These are phyloP conservation scores for Nothoprocta perdicaria DNA, from an alignment of 2,113 vertebrate species.

Conservation along the genomic window DNA sequence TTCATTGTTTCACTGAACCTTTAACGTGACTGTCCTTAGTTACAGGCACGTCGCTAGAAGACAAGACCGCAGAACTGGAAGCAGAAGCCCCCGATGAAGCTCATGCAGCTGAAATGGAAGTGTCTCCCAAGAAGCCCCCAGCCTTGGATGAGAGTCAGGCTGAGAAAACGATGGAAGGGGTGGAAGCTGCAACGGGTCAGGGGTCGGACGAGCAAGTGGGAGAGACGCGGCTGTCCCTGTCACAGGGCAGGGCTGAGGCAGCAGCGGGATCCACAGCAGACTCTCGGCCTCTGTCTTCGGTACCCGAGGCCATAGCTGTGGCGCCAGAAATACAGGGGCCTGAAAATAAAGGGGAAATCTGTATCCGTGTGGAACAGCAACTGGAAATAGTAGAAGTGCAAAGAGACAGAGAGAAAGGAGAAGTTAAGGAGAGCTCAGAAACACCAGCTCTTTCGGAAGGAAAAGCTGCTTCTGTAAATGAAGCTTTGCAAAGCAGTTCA, in stretches of 20 bases:
- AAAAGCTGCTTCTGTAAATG: constrained; percentile 76
- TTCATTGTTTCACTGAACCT: background rate
- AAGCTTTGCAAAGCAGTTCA: constrained; percentile 75
- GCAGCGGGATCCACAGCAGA: constrained; percentile 68
- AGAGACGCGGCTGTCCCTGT: constrained; percentile 50
- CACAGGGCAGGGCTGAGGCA: constrained; percentile 57
- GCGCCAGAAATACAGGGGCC: constrained; percentile 37
- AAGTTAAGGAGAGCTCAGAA: constrained; percentile 42
- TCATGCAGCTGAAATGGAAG: constrained; percentile 63
- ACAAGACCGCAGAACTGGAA: constrained; percentile 67
- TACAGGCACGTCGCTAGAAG: constrained; percentile 71
- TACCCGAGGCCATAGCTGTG: constrained; percentile 22
- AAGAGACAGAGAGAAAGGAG: constrained; percentile 52
- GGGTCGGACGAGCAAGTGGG: constrained; percentile 77
- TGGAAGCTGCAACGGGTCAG: constrained; percentile 36
- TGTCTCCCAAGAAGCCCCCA: constrained; percentile 65
- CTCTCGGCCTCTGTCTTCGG: constrained; percentile 4
- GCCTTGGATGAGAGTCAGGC: constrained; percentile 41
- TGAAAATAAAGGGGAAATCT: constrained; percentile 28
- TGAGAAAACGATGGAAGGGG: constrained; percentile 65
- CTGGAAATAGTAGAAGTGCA: constrained; percentile 36
- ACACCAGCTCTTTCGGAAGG: constrained; percentile 57
- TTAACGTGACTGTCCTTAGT: constrained; percentile 37
- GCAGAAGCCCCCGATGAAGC: constrained; percentile 50
- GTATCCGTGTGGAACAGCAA: constrained; percentile 37